Evolutionary conservation across 2,888 invertebrate species (phyloP).

Genomic region (Eristalis pertinax): DNA sequence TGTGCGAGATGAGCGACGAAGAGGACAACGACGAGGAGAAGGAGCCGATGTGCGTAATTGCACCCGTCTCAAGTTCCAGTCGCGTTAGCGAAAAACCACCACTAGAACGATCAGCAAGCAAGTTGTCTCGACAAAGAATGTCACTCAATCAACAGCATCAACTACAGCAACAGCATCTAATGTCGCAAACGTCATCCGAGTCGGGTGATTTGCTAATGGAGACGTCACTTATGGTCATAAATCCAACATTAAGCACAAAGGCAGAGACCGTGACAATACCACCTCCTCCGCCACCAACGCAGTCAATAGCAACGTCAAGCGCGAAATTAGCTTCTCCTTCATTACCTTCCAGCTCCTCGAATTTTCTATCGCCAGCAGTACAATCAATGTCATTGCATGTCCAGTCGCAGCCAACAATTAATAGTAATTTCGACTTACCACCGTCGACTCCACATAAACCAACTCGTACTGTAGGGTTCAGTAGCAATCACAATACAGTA

Average conservation of each 20-base stretch:
- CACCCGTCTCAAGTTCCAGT: slow-evolving; percentile 61
- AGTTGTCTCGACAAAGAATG: slow-evolving; percentile 79
- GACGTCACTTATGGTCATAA: slow-evolving; percentile 79
- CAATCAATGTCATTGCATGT: slow-evolving; percentile 70
- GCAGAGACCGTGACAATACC: slow-evolving; percentile 66
- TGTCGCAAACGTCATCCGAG: slow-evolving; percentile 72
- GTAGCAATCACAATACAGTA: slow-evolving; percentile 29
- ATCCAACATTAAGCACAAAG: slow-evolving; percentile 67
- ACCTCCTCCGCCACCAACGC: slow-evolving; percentile 33
- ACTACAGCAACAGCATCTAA: slow-evolving; percentile 71
- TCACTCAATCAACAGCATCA: slow-evolving; percentile 78
- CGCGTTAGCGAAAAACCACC: slow-evolving; percentile 66
- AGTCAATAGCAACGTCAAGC: slow-evolving; percentile 28
- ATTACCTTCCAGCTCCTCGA: slow-evolving; percentile 52
- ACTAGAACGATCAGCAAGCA: slow-evolving; percentile 75
- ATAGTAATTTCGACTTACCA: slow-evolving; percentile 75
- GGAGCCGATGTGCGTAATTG: slow-evolving; percentile 46
- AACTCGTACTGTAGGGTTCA: slow-evolving; percentile 65
- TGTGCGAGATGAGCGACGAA: slow-evolving; percentile 79
- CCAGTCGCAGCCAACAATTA: slow-evolving; percentile 51
- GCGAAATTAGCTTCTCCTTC: slow-evolving; percentile 20
- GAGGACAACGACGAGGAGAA: slow-evolving; percentile 74
- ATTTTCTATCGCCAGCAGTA: slow-evolving; percentile 62
- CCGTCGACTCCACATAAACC: slow-evolving; percentile 78
- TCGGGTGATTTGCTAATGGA: slow-evolving; percentile 77